These are phyloP conservation scores for Orthosia gothica DNA, from an alignment of 2,888 invertebrate species.

Conservation along the genomic window DNA sequence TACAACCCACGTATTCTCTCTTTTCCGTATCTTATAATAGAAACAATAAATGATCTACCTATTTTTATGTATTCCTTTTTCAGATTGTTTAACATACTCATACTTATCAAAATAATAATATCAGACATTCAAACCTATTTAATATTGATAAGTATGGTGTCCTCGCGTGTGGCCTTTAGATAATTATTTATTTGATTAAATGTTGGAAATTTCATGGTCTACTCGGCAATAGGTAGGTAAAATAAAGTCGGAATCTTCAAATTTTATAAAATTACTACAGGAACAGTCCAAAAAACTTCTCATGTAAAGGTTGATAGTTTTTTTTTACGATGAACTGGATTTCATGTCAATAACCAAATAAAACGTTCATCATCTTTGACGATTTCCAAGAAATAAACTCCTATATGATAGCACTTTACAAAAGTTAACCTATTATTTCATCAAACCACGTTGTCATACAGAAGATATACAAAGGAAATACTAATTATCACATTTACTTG, in stretches of 20 bases:
- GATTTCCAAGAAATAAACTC: neutral
- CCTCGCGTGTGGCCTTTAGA: neutral
- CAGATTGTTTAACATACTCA: no score
- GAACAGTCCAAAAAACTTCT: no score
- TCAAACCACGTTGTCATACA: neutral
- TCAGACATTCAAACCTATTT: neutral
- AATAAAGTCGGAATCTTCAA: neutral
- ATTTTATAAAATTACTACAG: no score
- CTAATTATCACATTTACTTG: neutral
- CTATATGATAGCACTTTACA: neutral
- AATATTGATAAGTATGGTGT: slow-evolving; percentile 9
- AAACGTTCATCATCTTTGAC: neutral
- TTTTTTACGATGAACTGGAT: neutral
- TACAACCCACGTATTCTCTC: no score
- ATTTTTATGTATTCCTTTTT: no score
- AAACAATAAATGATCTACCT: no score
- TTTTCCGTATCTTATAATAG: neutral
- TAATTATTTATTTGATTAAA: neutral
- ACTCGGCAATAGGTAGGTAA: neutral
- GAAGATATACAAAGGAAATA: neutral
- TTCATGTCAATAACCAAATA: neutral
- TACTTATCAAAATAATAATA: no score
- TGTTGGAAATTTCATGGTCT: neutral
- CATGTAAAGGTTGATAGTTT: no score
- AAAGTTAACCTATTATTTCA: neutral